Evolutionary conservation across 2,888 invertebrate genomes (phyloP), one percentile per base, ranked within the genome.

Genomic region (Limenitis camilla): DNA sequence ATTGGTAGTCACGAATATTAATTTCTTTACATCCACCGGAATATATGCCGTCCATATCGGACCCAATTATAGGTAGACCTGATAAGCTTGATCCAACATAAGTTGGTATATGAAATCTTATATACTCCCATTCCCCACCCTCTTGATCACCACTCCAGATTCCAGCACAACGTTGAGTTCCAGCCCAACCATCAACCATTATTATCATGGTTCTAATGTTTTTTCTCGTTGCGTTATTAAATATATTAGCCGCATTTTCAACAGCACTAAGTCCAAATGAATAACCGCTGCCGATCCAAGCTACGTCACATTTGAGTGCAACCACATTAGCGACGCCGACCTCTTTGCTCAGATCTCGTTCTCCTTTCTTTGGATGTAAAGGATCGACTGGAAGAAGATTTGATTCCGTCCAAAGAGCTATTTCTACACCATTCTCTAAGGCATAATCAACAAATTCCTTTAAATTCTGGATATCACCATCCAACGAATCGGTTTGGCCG

Each of bases 161-260:
- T 0, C 78, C 82, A 2, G 86, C 69, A 59, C 79, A 71, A 59
- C 86, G 74, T 56, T 87, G 86, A 6, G 84, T 83, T 0, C 84
- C 86, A 30, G 84, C 86, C 86, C 86, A 87, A 5, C 86, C 86
- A 48, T 86, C 82, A 1, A 86, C 85, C 73, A 78, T 85, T 58
- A 87, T 76, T 8, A 84, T 79, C 66, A 84, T 67, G 8, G 77
- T 75, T 54, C 86, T 67, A 29, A 68, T 53, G 36, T 59, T 65
- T 40, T 65, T 55, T 39, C 68, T 67, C 4, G 80, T 68, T 38
- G 66, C 66, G 8, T 68, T 67, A 2, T 64, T 57, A 62, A 83
- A 85, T 57, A 81, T 73, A 6, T 70, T 65, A 1, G 76, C 64
- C 11, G 84, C 85, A 32, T 77, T 71, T 55, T 82, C 79, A 32